phyloP scores from a whole-genome alignment of 1,140 invertebrate species.

The Rhizoglyphus robini region DNA sequence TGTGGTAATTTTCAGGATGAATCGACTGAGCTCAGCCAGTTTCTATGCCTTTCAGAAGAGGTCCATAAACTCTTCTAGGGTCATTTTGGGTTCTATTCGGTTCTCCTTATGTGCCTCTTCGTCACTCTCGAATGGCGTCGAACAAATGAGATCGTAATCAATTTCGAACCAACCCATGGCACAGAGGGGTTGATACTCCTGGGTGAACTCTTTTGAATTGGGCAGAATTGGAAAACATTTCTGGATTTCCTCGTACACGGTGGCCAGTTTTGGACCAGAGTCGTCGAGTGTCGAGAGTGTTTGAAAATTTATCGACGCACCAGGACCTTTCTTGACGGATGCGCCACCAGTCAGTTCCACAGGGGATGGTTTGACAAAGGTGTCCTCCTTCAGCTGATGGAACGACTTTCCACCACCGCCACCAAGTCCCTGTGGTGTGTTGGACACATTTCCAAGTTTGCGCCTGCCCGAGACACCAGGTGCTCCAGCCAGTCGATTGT shows the following conservation, averaged over 20 bases:
- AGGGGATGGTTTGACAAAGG: not conserved
- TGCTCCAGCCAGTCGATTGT: too few relatives aligned
- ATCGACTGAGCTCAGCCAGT: too few relatives aligned
- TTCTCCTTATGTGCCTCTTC: not conserved
- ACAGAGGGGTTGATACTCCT: not conserved
- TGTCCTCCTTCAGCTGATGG: not conserved
- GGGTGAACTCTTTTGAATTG: not conserved
- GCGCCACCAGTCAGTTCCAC: too few relatives aligned
- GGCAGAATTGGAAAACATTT: not conserved
- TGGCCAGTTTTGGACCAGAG: not conserved
- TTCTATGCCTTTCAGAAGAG: too few relatives aligned
- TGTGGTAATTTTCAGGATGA: too few relatives aligned
- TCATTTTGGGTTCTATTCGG: not conserved
- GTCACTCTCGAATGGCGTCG: not conserved
- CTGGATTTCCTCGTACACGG: not conserved
- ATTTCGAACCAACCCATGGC: not conserved
- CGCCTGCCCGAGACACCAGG: too few relatives aligned
- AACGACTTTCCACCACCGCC: not conserved
- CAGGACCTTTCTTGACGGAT: not conserved
- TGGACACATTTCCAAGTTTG: not conserved
- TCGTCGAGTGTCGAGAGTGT: not conserved
- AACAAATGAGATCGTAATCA: not conserved
- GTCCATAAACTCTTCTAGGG: too few relatives aligned
- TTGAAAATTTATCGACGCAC: not conserved
- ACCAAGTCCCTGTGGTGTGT: not conserved